Evolutionary conservation across 2,797 vertebrate species (phyloP).

Genomic region (Mus spretus): DNA sequence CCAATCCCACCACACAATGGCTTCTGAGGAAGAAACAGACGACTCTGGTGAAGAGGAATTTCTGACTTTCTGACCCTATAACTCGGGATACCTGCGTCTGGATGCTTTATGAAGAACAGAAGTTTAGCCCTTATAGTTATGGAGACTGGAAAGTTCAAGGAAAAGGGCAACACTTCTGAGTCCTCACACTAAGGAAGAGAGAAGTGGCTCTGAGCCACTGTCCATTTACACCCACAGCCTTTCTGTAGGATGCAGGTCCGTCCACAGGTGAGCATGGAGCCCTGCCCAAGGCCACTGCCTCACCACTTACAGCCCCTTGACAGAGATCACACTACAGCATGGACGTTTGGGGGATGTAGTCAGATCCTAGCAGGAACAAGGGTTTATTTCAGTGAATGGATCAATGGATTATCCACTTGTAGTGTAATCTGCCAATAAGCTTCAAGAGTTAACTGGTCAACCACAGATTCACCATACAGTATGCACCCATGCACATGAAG

Average conservation of each 20-base stretch:
- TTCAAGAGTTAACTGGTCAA: not conserved
- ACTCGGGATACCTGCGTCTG: not conserved
- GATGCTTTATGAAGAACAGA: not conserved
- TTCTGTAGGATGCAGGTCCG: not conserved
- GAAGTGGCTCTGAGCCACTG: not conserved
- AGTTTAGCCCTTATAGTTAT: not conserved
- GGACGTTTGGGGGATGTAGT: too few relatives aligned
- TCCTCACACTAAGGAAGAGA: not conserved
- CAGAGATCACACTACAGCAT: not conserved
- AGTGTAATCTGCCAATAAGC: not conserved
- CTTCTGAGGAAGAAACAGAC: not conserved
- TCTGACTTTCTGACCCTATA: not conserved
- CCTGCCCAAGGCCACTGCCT: too few relatives aligned
- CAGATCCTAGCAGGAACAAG: too few relatives aligned
- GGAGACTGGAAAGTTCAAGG: not conserved
- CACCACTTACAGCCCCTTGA: not conserved
- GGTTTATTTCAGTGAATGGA: not conserved
- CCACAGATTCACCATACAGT: not conserved
- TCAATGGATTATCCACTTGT: not conserved
- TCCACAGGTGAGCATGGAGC: not conserved
- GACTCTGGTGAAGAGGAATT: not conserved
- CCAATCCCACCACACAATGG: fast-evolving
- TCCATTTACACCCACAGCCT: not conserved
- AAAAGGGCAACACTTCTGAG: not conserved
- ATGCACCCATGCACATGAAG: not conserved